Percentiles rank a stretch among this genome's conserved stretches.
Conservation (phyloP, 2,888 invertebrate genomes). For the Podotricha telesiphe region DNA sequence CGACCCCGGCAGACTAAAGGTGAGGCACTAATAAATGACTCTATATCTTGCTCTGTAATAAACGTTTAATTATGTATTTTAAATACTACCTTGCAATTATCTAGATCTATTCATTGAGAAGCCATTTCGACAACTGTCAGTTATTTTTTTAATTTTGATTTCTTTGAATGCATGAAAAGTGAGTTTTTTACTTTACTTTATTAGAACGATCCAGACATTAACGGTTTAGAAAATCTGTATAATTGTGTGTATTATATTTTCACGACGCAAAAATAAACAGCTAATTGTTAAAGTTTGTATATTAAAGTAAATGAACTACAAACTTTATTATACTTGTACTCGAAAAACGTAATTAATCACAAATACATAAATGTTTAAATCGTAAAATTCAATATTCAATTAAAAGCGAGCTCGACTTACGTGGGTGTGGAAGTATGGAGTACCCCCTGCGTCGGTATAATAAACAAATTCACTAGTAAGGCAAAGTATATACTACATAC, state of each 20-base stretch:
- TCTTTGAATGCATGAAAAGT: too few relatives aligned
- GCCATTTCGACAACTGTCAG: too few relatives aligned
- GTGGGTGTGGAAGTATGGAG: slow-evolving; percentile 31
- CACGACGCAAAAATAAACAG: too few relatives aligned
- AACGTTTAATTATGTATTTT: background rate
- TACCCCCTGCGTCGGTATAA: slow-evolving; percentile 32
- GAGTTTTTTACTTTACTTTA: too few relatives aligned
- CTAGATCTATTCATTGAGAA: too few relatives aligned
- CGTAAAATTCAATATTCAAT: slow-evolving; percentile 22
- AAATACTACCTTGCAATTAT: background rate
- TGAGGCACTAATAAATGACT: background rate
- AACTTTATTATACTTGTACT: background rate
- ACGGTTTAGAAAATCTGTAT: too few relatives aligned
- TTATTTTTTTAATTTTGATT: too few relatives aligned
- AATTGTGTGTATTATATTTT: too few relatives aligned
- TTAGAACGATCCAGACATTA: too few relatives aligned
- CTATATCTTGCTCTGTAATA: background rate
- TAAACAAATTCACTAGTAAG: slow-evolving; percentile 26
- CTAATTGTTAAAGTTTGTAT: too few relatives aligned
- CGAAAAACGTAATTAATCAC: background rate
- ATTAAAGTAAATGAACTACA: too few relatives aligned
- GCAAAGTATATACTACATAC: background rate
- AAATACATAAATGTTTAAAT: slow-evolving; percentile 7
- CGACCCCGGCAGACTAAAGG: slow-evolving; percentile 19
- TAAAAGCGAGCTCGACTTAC: slow-evolving; percentile 10